A percentile compares a stretch with the other conserved stretches of the same genome.
phyloP scores from a whole-genome alignment of 2,888 invertebrate species.

The Acholoe squamosa region DNA sequence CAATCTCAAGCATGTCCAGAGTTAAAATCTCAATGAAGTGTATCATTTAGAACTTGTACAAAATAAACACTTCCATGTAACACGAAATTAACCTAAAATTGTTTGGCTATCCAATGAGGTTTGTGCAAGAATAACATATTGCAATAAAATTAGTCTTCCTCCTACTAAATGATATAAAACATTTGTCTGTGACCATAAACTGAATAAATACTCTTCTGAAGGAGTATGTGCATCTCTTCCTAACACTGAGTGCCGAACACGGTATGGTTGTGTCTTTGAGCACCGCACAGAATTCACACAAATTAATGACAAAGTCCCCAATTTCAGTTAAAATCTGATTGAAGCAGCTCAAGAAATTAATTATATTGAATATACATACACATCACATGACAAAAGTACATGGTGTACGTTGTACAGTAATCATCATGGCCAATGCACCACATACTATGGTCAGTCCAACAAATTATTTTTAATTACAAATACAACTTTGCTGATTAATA shows the following conservation, averaged over 20 bases:
- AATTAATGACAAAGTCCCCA: not conserved
- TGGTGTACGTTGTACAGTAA: not conserved
- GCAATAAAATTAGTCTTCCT: too few species aligned
- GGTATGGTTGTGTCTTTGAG: slow-evolving; percentile 34
- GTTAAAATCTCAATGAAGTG: slow-evolving; percentile 16
- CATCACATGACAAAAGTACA: slow-evolving; percentile 12
- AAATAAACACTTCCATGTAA: not conserved
- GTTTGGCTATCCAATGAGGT: too few species aligned
- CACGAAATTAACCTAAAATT: too few species aligned
- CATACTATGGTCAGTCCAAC: not conserved
- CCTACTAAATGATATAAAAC: too few species aligned
- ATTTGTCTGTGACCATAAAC: too few species aligned
- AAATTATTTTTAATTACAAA: slow-evolving; percentile 26
- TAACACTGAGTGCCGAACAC: slow-evolving; percentile 44
- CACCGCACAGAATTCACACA: slow-evolving; percentile 33
- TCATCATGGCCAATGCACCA: not conserved
- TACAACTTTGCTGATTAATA: not conserved
- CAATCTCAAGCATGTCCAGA: slow-evolving; percentile 31
- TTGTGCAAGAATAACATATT: too few species aligned
- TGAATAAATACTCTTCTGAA: not conserved
- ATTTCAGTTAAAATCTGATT: not conserved
- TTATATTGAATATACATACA: slow-evolving; percentile 32
- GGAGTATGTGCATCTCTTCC: not conserved
- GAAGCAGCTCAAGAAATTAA: slow-evolving; percentile 19
- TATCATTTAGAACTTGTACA: not conserved